Evolutionary conservation across 2,888 invertebrate genomes (phyloP), one percentile per base, ranked within the genome.

Genomic region (Parnassius glacialis): DNA sequence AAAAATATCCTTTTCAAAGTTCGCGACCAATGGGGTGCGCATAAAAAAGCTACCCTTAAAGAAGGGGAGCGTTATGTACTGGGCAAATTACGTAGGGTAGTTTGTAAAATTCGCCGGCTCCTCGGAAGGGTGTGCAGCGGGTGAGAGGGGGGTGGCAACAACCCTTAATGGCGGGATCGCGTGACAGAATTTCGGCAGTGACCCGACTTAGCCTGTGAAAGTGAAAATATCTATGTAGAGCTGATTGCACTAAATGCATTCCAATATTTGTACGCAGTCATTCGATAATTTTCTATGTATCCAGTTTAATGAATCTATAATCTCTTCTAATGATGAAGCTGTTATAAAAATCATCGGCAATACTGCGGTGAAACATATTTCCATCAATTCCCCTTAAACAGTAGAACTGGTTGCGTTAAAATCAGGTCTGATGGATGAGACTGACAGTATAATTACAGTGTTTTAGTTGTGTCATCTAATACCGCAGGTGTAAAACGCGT

Each of bases 131-230:
- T 71, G 67, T 65, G 53, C 65, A 60, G 66, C 67, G 73, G 66
- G 66, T 57, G 71, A 65, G 70, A 73, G 72, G 75, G 20, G 80
- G 79, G 79, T 71, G 70, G 73, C 78, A 83, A 85, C 88, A 82
- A 85, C 85, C 87, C 89, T 81, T 92, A 92, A 92, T 92, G 90
- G 92, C 82, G 76, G 83, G 73, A 90, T 92, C 83, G 92, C 92
- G 92, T 92, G 92, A 88, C 90, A 87, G 85, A 86, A 89, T 90
- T 90, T 90, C 86, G 90, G 86, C 90, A 90, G 87, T 90, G 90
- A 90, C 90, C 90, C 84, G 81, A 78, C 80, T 81, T 83, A 78
- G 78, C 81, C 81, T 78, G 84, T 84, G 90, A 91, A 90, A 91
- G 90, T 91, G 90, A 91, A 90, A 90, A 86, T 86, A 90, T 82